Evolutionary conservation across 1,140 invertebrate species (phyloP).

Genomic region (Magallana gigas): DNA sequence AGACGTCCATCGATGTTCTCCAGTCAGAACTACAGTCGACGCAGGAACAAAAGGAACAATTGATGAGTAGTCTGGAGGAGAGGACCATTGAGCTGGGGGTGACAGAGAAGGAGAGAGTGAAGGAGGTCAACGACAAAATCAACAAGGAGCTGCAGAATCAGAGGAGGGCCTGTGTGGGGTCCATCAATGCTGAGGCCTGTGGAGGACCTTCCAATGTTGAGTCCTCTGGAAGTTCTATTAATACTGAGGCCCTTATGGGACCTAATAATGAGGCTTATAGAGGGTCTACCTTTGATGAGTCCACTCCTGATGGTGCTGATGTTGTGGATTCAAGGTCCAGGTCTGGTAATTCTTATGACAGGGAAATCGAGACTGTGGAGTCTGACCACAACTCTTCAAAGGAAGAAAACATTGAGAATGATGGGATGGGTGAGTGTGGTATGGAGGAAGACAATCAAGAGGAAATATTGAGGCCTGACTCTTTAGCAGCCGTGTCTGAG

Average conservation of each 20-base stretch:
- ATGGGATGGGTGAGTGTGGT: no score
- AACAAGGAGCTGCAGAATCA: conserved; percentile 50
- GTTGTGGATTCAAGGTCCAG: not conserved
- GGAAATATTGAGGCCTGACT: no score
- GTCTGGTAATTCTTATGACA: no score
- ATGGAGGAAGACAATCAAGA: no score
- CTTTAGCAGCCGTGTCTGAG: no score
- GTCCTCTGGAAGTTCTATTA: no score
- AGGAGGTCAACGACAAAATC: conserved; percentile 42
- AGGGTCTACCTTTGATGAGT: not conserved
- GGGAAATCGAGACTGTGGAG: no score
- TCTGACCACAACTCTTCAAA: no score
- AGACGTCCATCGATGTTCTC: conserved; percentile 21
- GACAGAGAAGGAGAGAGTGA: not conserved
- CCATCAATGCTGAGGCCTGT: not conserved
- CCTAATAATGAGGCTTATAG: not conserved
- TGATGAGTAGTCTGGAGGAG: conserved; percentile 36
- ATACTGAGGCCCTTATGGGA: not conserved
- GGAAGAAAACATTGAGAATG: no score
- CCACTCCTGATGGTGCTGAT: not conserved
- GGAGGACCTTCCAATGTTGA: no score
- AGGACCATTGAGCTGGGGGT: not conserved
- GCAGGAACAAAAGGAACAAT: conserved; percentile 47
- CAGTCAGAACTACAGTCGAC: conserved; percentile 51
- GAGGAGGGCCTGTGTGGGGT: conserved; percentile 15